Evolutionary conservation across 2,888 invertebrate species (phyloP).

Genomic region (Hirtodrosophila alboralis): DNA sequence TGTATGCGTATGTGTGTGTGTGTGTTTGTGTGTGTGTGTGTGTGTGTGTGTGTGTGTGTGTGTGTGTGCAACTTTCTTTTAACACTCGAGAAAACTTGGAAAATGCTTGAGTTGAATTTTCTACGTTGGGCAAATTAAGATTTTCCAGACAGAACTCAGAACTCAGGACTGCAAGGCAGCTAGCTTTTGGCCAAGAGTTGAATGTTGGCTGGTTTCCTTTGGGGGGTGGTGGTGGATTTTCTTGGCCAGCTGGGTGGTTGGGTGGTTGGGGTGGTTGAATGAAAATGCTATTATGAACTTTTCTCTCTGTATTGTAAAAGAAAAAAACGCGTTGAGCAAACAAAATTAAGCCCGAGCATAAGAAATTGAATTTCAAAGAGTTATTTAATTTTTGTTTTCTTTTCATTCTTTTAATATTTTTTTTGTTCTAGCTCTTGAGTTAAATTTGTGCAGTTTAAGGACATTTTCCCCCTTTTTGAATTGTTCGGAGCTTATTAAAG

Average conservation of each 20-base stretch:
- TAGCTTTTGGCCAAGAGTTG: conserved; percentile 7
- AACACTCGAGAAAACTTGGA: conserved; percentile 28
- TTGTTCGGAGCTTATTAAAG: no score
- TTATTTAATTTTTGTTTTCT: conserved; percentile 52
- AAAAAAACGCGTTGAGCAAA: conserved; percentile 41
- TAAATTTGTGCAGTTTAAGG: no score
- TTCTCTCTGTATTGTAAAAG: conserved; percentile 8
- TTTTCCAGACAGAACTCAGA: conserved; percentile 15
- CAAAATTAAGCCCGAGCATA: conserved; percentile 64
- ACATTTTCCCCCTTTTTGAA: no score
- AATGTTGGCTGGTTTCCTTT: conserved; percentile 5
- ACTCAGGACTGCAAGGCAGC: no score
- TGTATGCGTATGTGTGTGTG: background rate
- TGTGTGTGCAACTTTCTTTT: conserved; percentile 32
- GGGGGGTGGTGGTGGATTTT: conserved; percentile 17
- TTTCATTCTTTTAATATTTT: background rate
- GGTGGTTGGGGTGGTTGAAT: conserved; percentile 3
- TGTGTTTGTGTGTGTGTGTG: conserved; percentile 1
- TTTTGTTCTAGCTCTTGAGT: no score
- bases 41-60: conserved; percentile 2
- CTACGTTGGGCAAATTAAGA: conserved; percentile 23
- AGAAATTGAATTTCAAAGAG: conserved; percentile 76
- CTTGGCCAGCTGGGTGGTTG: conserved; percentile 11
- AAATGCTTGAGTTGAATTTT: conserved; percentile 39
- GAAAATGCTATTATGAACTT: conserved; percentile 55